phyloP scores from a whole-genome alignment of 2,888 invertebrate genomes.

The Anaspis maculata region DNA sequence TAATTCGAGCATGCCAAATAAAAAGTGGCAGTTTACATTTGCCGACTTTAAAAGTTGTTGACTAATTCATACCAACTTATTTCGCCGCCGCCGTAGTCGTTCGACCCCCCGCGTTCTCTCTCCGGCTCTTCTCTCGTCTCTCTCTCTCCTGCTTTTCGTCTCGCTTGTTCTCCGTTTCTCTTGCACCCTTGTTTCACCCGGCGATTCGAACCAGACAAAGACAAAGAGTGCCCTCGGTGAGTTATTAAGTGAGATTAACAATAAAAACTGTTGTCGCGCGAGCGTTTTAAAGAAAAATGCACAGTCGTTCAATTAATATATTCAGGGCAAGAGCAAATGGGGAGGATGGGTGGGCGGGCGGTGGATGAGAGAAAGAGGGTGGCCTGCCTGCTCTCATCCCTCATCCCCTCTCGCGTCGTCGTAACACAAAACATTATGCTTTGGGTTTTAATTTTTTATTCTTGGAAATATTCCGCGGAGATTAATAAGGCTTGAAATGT shows the following conservation, averaged over 20 bases:
- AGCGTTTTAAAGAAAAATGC: conserved; percentile 40
- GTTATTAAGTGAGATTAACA: conserved; percentile 37
- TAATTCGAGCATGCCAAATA: conserved; percentile 36
- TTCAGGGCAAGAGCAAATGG: conserved; percentile 28
- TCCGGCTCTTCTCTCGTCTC: conserved; percentile 17
- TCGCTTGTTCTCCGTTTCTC: conserved; percentile 14
- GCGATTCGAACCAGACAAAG: conserved; percentile 17
- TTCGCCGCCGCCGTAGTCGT: conserved; percentile 29
- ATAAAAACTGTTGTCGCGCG: conserved; percentile 40
- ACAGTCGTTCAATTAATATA: conserved; percentile 43
- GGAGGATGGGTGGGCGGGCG: not conserved
- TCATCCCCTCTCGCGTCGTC: conserved; percentile 12
- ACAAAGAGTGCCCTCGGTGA: conserved; percentile 18
- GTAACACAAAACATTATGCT: conserved; percentile 38
- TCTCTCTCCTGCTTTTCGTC: conserved; percentile 23
- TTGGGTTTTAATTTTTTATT: conserved; percentile 41
- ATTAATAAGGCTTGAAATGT: conserved; percentile 42
- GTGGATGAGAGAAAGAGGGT: not conserved
- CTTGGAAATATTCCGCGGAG: conserved; percentile 38
- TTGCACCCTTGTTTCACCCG: conserved; percentile 22
- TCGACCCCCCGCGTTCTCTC: conserved; percentile 20
- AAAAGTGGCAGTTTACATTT: conserved; percentile 40
- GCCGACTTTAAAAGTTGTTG: conserved; percentile 39
- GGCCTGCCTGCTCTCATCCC: no score
- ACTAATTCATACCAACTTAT: conserved; percentile 39